Conservation (phyloP, 2,888 invertebrate genomes). For the Petrophora chlorosata region DNA sequence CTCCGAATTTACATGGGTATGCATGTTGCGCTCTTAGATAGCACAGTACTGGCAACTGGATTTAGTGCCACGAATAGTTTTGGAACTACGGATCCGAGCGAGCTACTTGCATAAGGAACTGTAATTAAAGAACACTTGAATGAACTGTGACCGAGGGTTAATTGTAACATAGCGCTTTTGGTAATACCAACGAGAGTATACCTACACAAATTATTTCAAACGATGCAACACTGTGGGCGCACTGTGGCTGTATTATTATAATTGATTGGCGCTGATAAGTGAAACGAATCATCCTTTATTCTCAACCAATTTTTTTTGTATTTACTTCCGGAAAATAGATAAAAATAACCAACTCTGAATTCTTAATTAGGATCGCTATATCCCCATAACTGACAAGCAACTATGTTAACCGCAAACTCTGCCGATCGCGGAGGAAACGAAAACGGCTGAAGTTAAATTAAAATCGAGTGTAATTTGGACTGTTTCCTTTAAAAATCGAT, state of each 20-base stretch:
- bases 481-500: slow-evolving; percentile 48
- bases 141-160: slow-evolving; percentile 53
- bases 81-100: slow-evolving; percentile 54
- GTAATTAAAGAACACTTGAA: slow-evolving; percentile 71
- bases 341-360: too few relatives aligned
- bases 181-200: slow-evolving; percentile 31
- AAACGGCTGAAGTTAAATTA: slow-evolving; percentile 69
- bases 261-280: neutral
- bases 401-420: slow-evolving; percentile 24
- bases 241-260: too few relatives aligned
- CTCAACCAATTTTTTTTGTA: too few relatives aligned
- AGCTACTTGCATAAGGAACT: slow-evolving; percentile 57
- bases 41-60: slow-evolving; percentile 62
- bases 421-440: slow-evolving; percentile 58
- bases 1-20: slow-evolving; percentile 78
- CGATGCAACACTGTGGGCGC: too few relatives aligned
- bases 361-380: too few relatives aligned
- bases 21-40: slow-evolving; percentile 73
- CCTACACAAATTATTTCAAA: neutral
- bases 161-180: slow-evolving; percentile 45
- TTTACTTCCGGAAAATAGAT: too few relatives aligned
- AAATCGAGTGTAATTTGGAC: slow-evolving; percentile 47
- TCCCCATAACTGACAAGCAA: slow-evolving; percentile 19
- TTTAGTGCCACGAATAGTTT: slow-evolving; percentile 78
- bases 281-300: too few relatives aligned